Conservation (phyloP, 1,140 invertebrate genomes). For the Leptestheria dahalacensis region DNA sequence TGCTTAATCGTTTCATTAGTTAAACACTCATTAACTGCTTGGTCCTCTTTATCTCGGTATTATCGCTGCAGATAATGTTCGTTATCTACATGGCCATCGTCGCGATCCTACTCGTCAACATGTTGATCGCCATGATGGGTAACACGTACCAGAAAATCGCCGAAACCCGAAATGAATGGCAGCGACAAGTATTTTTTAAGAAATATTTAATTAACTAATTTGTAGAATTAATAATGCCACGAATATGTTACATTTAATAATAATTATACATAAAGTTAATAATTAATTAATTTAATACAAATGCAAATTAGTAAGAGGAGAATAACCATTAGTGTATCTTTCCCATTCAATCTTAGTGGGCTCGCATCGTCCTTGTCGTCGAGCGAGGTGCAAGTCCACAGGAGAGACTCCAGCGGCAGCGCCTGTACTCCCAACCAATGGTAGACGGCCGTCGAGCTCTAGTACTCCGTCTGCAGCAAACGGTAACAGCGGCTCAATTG, state of each 20-base stretch:
- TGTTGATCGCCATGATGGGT: conserved; percentile 99
- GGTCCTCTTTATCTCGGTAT: no score
- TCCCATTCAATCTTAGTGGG: conserved; percentile 52
- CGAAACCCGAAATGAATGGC: conserved; percentile 94
- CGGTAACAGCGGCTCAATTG: conserved; percentile 35
- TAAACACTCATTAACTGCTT: no score
- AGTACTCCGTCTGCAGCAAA: conserved; percentile 66
- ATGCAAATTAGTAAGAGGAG: not conserved
- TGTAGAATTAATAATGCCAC: not conserved
- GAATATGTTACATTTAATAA: not conserved
- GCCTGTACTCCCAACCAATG: conserved; percentile 90
- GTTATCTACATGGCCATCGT: conserved; percentile 94
- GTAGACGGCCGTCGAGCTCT: conserved; percentile 74
- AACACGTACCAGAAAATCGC: conserved; percentile 97
- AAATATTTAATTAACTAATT: not conserved
- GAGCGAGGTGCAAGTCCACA: conserved; percentile 82
- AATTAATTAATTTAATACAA: no score
- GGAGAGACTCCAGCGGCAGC: conserved; percentile 65
- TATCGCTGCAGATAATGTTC: conserved; percentile 80
- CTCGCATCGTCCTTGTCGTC: conserved; percentile 87
- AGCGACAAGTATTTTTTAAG: conserved; percentile 72
- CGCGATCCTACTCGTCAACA: conserved; percentile 86
- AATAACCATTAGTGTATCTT: not conserved
- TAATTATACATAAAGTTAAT: no score
- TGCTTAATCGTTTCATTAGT: no score